phyloP scores from a whole-genome alignment of 2,113 vertebrate genomes.

The Pantherophis guttatus region DNA sequence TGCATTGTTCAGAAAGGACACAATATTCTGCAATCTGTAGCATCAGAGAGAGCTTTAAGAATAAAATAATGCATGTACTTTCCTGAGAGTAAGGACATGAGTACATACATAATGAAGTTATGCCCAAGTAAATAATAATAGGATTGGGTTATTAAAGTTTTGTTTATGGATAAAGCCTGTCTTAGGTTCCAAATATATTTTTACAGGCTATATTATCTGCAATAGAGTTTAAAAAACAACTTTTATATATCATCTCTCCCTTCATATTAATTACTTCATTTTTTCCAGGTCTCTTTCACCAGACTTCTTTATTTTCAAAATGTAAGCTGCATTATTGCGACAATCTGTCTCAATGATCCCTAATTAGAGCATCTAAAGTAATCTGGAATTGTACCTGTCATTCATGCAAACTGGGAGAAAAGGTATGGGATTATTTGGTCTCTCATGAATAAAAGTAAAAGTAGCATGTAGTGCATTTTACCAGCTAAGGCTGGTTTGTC shows the following conservation, averaged over 20 bases:
- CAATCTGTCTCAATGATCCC: not conserved
- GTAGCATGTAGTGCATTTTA: not conserved
- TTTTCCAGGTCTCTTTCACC: not conserved
- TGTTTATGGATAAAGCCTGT: slow-evolving; percentile 39
- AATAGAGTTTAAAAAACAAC: not conserved
- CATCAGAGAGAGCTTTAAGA: not conserved
- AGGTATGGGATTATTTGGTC: not conserved
- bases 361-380: not conserved
- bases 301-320: not conserved
- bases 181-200: slow-evolving; percentile 47
- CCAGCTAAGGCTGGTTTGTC: not conserved
- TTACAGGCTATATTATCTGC: slow-evolving; percentile 11
- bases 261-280: not conserved
- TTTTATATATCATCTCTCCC: not conserved
- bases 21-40: not conserved
- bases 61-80: not conserved
- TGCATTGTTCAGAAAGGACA: not conserved
- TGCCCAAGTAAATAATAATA: not conserved
- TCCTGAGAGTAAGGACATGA: not conserved
- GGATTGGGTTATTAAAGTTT: slow-evolving; percentile 20
- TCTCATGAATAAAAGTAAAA: not conserved
- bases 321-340: not conserved
- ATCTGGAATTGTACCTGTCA: not conserved
- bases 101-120: not conserved
- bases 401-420: not conserved